phyloP scores from a whole-genome alignment of 2,113 vertebrate species.

The Puntigrus tetrazona region DNA sequence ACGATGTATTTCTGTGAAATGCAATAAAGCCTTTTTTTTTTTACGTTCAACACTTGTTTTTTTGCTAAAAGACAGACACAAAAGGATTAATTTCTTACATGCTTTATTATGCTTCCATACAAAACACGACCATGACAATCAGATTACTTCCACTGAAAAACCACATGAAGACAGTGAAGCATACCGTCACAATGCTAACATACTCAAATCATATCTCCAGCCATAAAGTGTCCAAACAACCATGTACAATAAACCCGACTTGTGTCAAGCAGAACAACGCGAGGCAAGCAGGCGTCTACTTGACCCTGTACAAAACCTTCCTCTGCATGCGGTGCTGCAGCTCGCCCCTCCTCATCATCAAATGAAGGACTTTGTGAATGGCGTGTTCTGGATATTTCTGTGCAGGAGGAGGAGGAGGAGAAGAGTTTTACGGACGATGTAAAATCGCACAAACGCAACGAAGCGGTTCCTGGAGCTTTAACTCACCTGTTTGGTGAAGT shows the following conservation, averaged over 20 bases:
- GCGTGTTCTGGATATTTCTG: slow-evolving; percentile 97
- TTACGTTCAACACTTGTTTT: background rate
- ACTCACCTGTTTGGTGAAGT: slow-evolving; percentile 92
- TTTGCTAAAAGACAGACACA: background rate
- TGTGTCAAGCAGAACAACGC: too few relatives aligned
- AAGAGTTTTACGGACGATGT: background rate
- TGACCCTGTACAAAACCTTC: slow-evolving; percentile 95
- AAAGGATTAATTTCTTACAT: background rate
- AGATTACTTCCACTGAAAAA: background rate
- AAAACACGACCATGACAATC: background rate
- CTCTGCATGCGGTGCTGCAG: slow-evolving; percentile 98
- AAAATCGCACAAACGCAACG: background rate
- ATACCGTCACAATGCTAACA: background rate
- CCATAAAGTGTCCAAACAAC: background rate
- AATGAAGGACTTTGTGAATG: slow-evolving; percentile 91
- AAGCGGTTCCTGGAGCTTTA: background rate
- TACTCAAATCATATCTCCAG: background rate
- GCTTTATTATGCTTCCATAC: slow-evolving; percentile 14
- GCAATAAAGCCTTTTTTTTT: background rate
- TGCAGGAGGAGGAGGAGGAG: background rate
- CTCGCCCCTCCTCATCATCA: slow-evolving; percentile 95
- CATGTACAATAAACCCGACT: slow-evolving; percentile 7
- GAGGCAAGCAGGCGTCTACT: too few relatives aligned
- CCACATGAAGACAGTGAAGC: background rate
- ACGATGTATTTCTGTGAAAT: background rate